Evolutionary conservation across 1,140 invertebrate species (phyloP).

Genomic region (Cotesia glomerata): DNA sequence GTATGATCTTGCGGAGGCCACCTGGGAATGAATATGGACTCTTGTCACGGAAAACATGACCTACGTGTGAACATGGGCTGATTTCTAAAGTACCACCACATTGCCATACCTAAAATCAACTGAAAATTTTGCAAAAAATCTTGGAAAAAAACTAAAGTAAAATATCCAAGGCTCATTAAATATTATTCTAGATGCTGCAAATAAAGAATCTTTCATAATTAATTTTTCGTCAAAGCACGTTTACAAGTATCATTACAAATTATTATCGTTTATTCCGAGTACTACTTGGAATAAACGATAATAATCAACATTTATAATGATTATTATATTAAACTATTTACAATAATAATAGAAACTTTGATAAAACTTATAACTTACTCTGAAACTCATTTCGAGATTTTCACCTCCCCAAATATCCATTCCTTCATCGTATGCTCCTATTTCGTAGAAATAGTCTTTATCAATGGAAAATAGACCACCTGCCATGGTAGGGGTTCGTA

Average conservation of each 20-base stretch:
- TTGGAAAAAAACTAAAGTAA: not conserved
- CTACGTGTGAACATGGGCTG: conserved; percentile 94
- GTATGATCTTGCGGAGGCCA: conserved; percentile 94
- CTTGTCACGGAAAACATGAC: conserved; percentile 98
- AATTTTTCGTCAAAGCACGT: not conserved
- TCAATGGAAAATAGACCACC: conserved; percentile 97
- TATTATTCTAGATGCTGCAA: too few relatives aligned
- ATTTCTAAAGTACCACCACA: conserved; percentile 96
- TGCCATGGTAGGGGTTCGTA: conserved; percentile 98
- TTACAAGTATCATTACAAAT: too few relatives aligned
- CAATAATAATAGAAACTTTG: not conserved
- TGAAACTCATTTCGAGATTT: conserved; percentile 98
- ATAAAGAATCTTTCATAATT: not conserved
- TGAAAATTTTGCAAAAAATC: conserved; percentile 42
- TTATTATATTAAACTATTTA: not conserved
- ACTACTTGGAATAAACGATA: too few relatives aligned
- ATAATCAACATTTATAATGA: too few relatives aligned
- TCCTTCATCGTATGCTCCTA: conserved; percentile 97
- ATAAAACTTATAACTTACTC: conserved; percentile 72
- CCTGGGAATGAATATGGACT: conserved; percentile 99
- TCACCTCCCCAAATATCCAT: conserved; percentile 99
- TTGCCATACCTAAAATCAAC: conserved; percentile 89
- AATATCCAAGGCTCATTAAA: not conserved
- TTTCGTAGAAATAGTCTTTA: conserved; percentile 94
- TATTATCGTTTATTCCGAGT: too few relatives aligned